Evolutionary conservation across 2,113 vertebrate species (phyloP).

Genomic region (Archocentrus centrarchus): DNA sequence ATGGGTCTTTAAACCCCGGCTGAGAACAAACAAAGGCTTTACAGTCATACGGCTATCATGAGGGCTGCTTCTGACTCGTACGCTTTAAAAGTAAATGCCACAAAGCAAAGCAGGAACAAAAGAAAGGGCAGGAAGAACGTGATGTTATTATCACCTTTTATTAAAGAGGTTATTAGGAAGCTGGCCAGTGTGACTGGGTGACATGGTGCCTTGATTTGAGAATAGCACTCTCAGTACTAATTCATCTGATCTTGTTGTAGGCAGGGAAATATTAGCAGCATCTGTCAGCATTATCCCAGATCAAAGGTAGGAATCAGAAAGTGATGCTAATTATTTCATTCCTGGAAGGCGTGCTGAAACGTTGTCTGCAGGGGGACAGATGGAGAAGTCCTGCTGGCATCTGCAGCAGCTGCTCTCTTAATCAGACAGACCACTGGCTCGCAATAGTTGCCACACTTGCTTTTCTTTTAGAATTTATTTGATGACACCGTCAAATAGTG

Average conservation of each 20-base stretch:
- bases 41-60: conserved; percentile 31
- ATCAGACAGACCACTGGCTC: conserved; percentile 41
- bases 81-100: background rate
- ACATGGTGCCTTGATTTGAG: conserved; percentile 1
- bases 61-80: background rate
- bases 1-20: background rate
- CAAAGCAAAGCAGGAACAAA: conserved; percentile 28
- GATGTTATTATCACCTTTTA: conserved; percentile 34
- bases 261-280: conserved; percentile 48
- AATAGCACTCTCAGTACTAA: conserved; percentile 14
- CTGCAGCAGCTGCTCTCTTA: conserved; percentile 61
- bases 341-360: conserved; percentile 40
- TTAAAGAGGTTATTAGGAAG: conserved; percentile 12
- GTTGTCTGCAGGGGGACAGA: conserved; percentile 56
- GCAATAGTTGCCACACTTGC: conserved; percentile 14
- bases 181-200: background rate
- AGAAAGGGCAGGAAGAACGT: background rate
- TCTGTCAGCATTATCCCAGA: conserved; percentile 50
- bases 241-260: conserved; percentile 42
- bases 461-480: conserved; percentile 9
- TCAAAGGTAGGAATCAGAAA: conserved; percentile 45
- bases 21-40: background rate
- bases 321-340: conserved; percentile 65
- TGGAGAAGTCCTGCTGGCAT: conserved; percentile 53
- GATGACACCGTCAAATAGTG: conserved; percentile 4